Base-by-base conservation (phyloP, 2,113 vertebrate genomes). In the Sinosuthora webbiana region DNA sequence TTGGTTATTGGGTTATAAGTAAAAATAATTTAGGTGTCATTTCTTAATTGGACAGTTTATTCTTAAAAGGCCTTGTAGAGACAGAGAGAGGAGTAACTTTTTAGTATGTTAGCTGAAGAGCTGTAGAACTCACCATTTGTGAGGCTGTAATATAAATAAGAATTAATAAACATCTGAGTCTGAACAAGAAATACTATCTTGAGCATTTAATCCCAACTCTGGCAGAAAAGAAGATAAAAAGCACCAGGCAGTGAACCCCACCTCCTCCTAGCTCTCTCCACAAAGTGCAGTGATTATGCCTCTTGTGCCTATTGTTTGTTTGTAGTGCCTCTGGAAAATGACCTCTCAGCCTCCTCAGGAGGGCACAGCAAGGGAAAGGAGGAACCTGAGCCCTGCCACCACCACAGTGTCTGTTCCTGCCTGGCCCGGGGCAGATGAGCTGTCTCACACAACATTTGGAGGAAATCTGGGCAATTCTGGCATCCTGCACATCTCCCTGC, bases 331-430 rank as follows among this genome's bases (percentile, higher is more conserved):
- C 39, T 65, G 64, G 27, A 65, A 81, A 81, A 17, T 62, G 5
- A 47, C 52, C 44, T 49, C 15, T 18, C 55, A 91, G 12, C 11
- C 35, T 65, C 9, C 49, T 47, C 28, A 41, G 17, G 10, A 37
- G 31, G 19, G 13, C 2, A 1, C 17, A 84, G 8, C 24, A 18
- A 56, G 15, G 55, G 45, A 53, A 68, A 44, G 49, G 42, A 89
- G 15, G 37, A 65, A 81, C 13, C 18, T 11, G 10, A 57, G 50
- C 39, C 13, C 69, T 76, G 62, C 49, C 68, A 33, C 8, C 10
- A 35, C 5, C 6, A 8, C 20, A 4, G 4, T 2, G 4, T 0
- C 37, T 63, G 55, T 6, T 47, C 13, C 79, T 79, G 47, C 42
- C 39, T 24, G 35, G 17, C 27, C 83, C 31, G 12, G 10, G 63